Percentiles rank a stretch among this genome's conserved stretches.
phyloP scores from a whole-genome alignment of 1,140 invertebrate genomes.

The silkworm (Bombyx mori) region ASM3026992v2 NC_085117.1:801501-802000 shows the following conservation, averaged over 20 bases:
- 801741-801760: slow-evolving; percentile 25
- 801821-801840: slow-evolving; percentile 39
- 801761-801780: slow-evolving; percentile 30
- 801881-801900: slow-evolving; percentile 6
- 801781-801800: slow-evolving; percentile 26
- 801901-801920: slow-evolving; percentile 48
- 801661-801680: slow-evolving; percentile 30
- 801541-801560: slow-evolving; percentile 45
- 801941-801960: slow-evolving; percentile 39
- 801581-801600: slow-evolving; percentile 27
- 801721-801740: slow-evolving; percentile 44
- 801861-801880: slow-evolving; percentile 29
- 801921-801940: slow-evolving; percentile 43
- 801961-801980: slow-evolving; percentile 33
- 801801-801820: slow-evolving; percentile 36
- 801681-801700: slow-evolving; percentile 30
- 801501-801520: slow-evolving; percentile 38
- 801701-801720: slow-evolving; percentile 34
- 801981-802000: slow-evolving; percentile 49
- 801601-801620: slow-evolving; percentile 27
- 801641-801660: slow-evolving; percentile 31
- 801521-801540: slow-evolving; percentile 46
- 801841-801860: slow-evolving; percentile 42
- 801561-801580: slow-evolving; percentile 45
- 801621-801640: slow-evolving; percentile 38